Evolutionary conservation across 2,888 invertebrate genomes (phyloP).

Genomic region (Gastracanthus pulcherrimus): DNA sequence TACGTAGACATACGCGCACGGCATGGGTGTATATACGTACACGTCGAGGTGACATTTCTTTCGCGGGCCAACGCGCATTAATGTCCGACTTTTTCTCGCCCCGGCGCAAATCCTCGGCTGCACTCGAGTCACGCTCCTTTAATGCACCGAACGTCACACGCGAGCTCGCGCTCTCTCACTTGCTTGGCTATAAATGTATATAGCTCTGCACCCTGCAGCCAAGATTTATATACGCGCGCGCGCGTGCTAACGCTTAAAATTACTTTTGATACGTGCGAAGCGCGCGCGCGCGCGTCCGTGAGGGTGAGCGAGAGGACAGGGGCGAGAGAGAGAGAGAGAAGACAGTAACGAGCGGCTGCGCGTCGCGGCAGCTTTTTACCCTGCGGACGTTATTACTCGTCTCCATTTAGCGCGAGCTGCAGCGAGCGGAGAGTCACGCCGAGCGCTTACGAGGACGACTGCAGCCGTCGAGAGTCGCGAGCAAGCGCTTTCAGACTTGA

Average conservation of each 20-base stretch:
- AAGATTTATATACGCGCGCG: neutral
- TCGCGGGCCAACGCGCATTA: too few relatives aligned
- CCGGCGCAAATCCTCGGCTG: neutral
- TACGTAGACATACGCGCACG: too few relatives aligned
- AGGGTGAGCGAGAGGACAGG: neutral
- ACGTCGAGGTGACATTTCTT: too few relatives aligned
- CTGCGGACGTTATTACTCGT: constrained; percentile 23
- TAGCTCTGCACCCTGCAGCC: neutral
- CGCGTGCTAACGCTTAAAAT: neutral
- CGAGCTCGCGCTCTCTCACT: neutral
- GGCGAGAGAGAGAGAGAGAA: neutral
- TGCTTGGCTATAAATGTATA: neutral
- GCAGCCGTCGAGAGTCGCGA: too few relatives aligned
- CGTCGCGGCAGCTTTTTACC: neutral
- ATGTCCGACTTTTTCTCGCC: neutral
- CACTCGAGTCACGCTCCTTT: neutral
- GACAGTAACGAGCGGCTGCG: neutral
- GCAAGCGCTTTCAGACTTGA: too few relatives aligned
- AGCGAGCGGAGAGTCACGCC: too few relatives aligned
- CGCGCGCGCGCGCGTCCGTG: neutral
- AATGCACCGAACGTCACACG: neutral
- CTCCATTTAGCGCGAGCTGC: neutral
- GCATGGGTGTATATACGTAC: too few relatives aligned
- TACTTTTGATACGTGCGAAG: neutral
- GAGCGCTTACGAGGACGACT: too few relatives aligned